These are phyloP conservation scores for Copidosoma floridanum DNA, from an alignment of 1,140 invertebrate species.

Conservation along the genomic window DNA sequence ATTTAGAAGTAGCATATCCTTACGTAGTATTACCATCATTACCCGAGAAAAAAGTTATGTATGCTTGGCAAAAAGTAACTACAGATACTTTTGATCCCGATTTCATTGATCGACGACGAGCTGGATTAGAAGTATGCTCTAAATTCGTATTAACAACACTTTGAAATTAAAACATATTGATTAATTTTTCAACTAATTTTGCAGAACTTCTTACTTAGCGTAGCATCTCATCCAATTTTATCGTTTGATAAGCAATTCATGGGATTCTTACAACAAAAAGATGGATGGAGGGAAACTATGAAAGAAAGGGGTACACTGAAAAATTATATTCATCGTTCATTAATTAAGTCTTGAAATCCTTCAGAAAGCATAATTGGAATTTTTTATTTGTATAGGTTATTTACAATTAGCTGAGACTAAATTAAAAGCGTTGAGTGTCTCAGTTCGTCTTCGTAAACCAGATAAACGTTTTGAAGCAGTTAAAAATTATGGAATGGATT, in stretches of 20 bases:
- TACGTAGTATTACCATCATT: conserved; percentile 76
- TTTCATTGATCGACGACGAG: conserved; percentile 77
- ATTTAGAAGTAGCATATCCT: conserved; percentile 75
- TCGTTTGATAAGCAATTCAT: conserved; percentile 75
- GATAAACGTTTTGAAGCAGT: conserved; percentile 74
- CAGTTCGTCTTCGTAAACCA: conserved; percentile 71
- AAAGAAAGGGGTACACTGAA: conserved; percentile 69
- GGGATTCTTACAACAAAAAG: conserved; percentile 71
- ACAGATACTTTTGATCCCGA: conserved; percentile 83
- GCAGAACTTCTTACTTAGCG: conserved; percentile 72
- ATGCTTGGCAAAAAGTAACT: conserved; percentile 75
- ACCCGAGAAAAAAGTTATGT: conserved; percentile 78
- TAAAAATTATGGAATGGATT: conserved; percentile 73
- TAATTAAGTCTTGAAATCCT: conserved; percentile 3
- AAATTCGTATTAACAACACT: conserved; percentile 19
- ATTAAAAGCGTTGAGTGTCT: conserved; percentile 72
- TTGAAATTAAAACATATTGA: neutral
- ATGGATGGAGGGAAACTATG: conserved; percentile 75
- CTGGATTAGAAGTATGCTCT: conserved; percentile 67
- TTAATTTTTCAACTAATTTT: conserved; percentile 23
- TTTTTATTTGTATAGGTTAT: conserved; percentile 58
- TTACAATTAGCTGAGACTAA: conserved; percentile 73
- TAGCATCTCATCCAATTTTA: conserved; percentile 73
- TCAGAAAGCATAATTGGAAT: too few relatives aligned
- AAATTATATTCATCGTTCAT: neutral